These are phyloP conservation scores for Butorides virescens DNA, from an alignment of 2,113 vertebrate species.

Conservation along the genomic window DNA sequence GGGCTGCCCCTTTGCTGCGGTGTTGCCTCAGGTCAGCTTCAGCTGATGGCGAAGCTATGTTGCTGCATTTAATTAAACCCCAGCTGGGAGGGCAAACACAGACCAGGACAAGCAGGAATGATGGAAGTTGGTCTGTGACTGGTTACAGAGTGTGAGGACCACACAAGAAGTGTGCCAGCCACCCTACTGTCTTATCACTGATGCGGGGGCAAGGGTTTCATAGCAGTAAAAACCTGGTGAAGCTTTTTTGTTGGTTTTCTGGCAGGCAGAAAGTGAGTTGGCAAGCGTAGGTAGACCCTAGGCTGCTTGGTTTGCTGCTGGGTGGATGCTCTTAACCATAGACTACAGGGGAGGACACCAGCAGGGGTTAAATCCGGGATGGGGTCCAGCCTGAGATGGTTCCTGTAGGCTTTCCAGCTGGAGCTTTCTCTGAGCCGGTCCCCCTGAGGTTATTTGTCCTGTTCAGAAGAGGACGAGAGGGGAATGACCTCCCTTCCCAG, in stretches of 20 bases:
- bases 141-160: not conserved
- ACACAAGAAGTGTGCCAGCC: too few species aligned
- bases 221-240: not conserved
- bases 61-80: not conserved
- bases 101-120: too few species aligned
- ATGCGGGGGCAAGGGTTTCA: rapidly evolving
- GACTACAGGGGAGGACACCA: not conserved
- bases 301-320: not conserved
- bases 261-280: not conserved
- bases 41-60: not conserved
- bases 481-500: not conserved
- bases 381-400: not conserved
- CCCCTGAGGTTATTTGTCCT: too few species aligned
- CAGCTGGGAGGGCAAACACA: not conserved
- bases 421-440: not conserved
- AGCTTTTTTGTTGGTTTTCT: not conserved
- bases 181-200: not conserved
- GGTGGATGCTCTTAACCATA: not conserved
- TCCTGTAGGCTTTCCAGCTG: not conserved
- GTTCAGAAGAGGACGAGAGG: not conserved
- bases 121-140: not conserved
- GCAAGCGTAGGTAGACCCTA: not conserved
- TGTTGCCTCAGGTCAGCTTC: not conserved
- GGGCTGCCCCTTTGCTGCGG: not conserved
- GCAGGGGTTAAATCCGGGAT: not conserved